phyloP scores from a whole-genome alignment of 2,888 invertebrate species.

The Alviniconcha strummeri region DNA sequence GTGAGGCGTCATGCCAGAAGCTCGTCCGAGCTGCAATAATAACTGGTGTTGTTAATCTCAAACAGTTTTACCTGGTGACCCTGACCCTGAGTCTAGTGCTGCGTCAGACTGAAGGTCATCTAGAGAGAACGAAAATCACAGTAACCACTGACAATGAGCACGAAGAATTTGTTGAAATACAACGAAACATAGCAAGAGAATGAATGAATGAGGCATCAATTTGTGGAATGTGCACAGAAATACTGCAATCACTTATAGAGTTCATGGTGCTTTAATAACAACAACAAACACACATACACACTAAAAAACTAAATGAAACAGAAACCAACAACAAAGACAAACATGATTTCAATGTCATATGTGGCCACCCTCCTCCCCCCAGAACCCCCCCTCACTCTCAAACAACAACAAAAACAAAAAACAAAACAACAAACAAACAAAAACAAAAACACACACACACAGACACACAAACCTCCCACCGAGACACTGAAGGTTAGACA shows the following conservation, averaged over 20 bases:
- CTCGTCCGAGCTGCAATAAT: too few relatives aligned
- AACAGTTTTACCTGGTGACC: too few relatives aligned
- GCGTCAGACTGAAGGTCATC: background rate
- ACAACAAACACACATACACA: too few relatives aligned
- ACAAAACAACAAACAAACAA: background rate
- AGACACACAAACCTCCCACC: background rate
- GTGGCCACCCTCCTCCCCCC: too few relatives aligned
- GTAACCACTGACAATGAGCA: background rate
- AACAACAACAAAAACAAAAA: background rate
- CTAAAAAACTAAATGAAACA: background rate
- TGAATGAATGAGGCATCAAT: background rate
- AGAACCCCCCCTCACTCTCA: background rate
- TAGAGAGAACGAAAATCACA: background rate
- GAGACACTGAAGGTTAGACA: too few relatives aligned
- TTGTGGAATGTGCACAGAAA: too few relatives aligned
- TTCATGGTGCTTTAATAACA: too few relatives aligned
- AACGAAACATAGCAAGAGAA: background rate
- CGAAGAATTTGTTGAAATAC: background rate
- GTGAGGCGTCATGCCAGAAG: too few relatives aligned
- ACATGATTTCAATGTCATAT: background rate
- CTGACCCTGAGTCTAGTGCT: background rate
- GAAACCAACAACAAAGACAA: background rate
- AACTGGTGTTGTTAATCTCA: too few relatives aligned
- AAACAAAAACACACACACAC: background rate
- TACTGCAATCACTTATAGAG: too few relatives aligned